Evolutionary conservation across 1,140 invertebrate species (phyloP).

Genomic region (Harlomillsia oculata): DNA sequence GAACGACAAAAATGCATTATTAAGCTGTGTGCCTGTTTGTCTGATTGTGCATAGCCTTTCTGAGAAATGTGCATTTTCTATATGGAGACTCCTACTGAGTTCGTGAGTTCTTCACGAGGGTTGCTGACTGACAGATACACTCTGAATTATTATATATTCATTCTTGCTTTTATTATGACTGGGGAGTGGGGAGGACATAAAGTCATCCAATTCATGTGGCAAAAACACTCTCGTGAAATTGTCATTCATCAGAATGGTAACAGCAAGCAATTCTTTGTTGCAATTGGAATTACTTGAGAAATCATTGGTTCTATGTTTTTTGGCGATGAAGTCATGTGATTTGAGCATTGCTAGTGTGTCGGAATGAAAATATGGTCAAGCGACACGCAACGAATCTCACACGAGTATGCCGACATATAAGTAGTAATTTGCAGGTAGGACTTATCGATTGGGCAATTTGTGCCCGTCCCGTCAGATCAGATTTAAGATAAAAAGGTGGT

Average conservation of each 20-base stretch:
- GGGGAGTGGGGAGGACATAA: background rate
- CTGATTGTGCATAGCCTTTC: no score
- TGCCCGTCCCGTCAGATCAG: constrained; percentile 25
- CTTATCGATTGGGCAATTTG: constrained; percentile 32
- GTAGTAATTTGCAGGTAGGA: constrained; percentile 24
- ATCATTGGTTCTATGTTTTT: background rate
- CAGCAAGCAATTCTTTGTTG: background rate
- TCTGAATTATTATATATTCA: no score
- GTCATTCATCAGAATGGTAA: background rate
- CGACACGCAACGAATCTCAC: constrained; percentile 23
- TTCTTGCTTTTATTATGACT: no score
- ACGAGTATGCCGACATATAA: constrained; percentile 1
- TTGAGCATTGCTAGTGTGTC: constrained; percentile 8
- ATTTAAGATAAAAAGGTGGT: constrained; percentile 23
- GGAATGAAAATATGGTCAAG: constrained; percentile 18
- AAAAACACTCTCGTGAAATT: background rate
- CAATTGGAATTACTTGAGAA: background rate
- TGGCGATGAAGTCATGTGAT: constrained; percentile 5
- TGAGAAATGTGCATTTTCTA: no score
- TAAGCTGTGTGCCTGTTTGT: background rate
- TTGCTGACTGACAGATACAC: no score
- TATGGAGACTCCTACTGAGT: no score
- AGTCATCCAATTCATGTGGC: background rate
- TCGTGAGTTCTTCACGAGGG: no score
- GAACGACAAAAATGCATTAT: background rate